Evolutionary conservation across 2,888 invertebrate species (phyloP).

Genomic region (Mythimna impura): DNA sequence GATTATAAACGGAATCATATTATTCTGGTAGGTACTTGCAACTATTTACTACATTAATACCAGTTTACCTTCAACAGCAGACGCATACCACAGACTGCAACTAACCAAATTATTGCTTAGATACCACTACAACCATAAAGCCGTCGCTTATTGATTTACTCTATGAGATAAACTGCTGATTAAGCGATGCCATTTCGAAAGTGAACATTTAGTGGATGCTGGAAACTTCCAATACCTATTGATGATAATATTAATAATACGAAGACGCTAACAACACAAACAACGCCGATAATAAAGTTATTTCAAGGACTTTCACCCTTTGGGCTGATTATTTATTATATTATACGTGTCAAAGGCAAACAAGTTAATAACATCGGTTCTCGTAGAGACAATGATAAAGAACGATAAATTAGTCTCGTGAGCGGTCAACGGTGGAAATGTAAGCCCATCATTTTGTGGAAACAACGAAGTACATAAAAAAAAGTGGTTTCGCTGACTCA

Average conservation of each 20-base stretch:
- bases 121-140: conserved; percentile 33
- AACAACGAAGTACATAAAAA: conserved; percentile 45
- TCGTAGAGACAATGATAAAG: conserved; percentile 60
- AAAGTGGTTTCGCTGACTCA: conserved; percentile 46
- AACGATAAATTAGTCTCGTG: conserved; percentile 60
- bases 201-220: conserved; percentile 27
- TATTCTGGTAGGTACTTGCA: conserved; percentile 55
- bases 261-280: conserved; percentile 55
- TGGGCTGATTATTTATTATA: conserved; percentile 57
- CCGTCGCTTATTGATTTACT: conserved; percentile 49
- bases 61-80: conserved; percentile 62
- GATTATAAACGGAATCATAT: conserved; percentile 49
- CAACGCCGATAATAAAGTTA: conserved; percentile 65
- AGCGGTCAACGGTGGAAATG: conserved; percentile 54
- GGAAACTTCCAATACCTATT: conserved; percentile 51
- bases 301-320: conserved; percentile 68
- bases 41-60: conserved; percentile 53
- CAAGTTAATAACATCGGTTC: conserved; percentile 63
- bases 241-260: conserved; percentile 42
- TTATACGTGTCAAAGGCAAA: conserved; percentile 63
- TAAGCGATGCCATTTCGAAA: conserved; percentile 31
- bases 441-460: conserved; percentile 36
- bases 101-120: conserved; percentile 42
- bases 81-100: conserved; percentile 46
- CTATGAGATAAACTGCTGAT: conserved; percentile 32